These are phyloP conservation scores for Microctenopoma stevenorrisi DNA, from an alignment of 2,797 vertebrate genomes.

Conservation along the genomic window DNA sequence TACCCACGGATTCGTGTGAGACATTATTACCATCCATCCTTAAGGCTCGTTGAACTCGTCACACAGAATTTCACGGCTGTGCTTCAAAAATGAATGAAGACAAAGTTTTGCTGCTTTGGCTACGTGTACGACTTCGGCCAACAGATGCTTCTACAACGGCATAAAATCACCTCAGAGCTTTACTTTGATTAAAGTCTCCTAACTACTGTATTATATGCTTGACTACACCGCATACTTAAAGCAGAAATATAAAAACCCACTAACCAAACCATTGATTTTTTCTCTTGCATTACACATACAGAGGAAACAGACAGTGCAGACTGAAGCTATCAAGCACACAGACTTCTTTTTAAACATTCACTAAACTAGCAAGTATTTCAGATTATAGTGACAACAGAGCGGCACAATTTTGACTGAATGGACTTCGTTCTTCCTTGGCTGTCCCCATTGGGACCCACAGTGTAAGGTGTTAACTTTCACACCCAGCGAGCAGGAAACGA, in stretches of 20 bases:
- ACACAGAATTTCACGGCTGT: not conserved
- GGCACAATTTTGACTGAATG: conserved; percentile 42
- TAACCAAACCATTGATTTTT: conserved; percentile 78
- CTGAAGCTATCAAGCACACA: conserved; percentile 53
- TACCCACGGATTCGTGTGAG: conserved; percentile 9
- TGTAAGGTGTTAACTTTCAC: conserved; percentile 25
- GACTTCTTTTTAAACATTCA: conserved; percentile 68
- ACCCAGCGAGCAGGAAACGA: not conserved
- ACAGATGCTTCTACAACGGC: conserved; percentile 46
- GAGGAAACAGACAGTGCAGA: conserved; percentile 43
- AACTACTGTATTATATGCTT: conserved; percentile 25
- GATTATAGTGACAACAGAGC: conserved; percentile 51
- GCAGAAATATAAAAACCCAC: conserved; percentile 55
- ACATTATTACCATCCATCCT: conserved; percentile 9
- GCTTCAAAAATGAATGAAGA: conserved; percentile 13
- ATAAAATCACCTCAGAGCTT: conserved; percentile 51
- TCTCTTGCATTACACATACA: conserved; percentile 52
- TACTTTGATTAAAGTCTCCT: conserved; percentile 15
- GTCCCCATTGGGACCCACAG: conserved; percentile 62
- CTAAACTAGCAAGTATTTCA: conserved; percentile 54
- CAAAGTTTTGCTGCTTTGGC: not conserved
- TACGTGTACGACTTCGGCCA: too few species aligned
- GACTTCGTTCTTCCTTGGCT: conserved; percentile 56
- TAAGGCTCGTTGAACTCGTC: conserved; percentile 1
- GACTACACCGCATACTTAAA: conserved; percentile 75